Conservation (phyloP, 37 sponge, comb jelly and placozoan genomes). For the Hexactinellida sp. region DNA sequence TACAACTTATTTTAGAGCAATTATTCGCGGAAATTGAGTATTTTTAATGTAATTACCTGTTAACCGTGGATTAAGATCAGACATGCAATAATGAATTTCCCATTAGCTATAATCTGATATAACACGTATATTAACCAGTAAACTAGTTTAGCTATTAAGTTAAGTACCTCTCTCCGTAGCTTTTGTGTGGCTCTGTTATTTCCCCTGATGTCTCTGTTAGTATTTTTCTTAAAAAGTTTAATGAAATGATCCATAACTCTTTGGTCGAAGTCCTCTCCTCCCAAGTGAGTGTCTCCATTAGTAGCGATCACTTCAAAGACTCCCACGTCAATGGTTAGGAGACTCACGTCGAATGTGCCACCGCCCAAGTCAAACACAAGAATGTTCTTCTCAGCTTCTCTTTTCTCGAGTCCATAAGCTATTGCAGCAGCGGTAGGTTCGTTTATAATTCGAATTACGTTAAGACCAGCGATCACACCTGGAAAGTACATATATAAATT, state of each 20-base stretch:
- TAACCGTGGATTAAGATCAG: too few relatives aligned
- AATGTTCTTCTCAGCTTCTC: conserved; percentile 94
- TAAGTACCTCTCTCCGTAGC: conserved; percentile 76
- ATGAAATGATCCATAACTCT: conserved; percentile 98
- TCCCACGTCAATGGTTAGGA: conserved; percentile 96
- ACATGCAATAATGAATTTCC: too few relatives aligned
- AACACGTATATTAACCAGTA: too few relatives aligned
- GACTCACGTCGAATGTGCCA: conserved; percentile 96
- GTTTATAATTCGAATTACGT: conserved; percentile 96
- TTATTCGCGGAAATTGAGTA: too few relatives aligned
- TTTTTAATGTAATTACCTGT: too few relatives aligned
- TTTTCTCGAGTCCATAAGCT: conserved; percentile 97
- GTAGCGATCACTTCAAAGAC: conserved; percentile 98
- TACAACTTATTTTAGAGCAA: too few relatives aligned
- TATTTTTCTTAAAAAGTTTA: conserved; percentile 99
- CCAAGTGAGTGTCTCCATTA: conserved; percentile 98
- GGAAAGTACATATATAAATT: not conserved
- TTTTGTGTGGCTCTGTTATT: conserved; percentile 98
- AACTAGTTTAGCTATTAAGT: too few relatives aligned
- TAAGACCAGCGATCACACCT: conserved; percentile 78
- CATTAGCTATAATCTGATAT: too few relatives aligned
- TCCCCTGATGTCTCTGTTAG: conserved; percentile 79
- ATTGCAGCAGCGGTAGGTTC: conserved; percentile 99
- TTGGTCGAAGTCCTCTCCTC: conserved; percentile 99
- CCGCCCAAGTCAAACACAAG: conserved; percentile 97